These are phyloP conservation scores for Drosophila melanica DNA, from an alignment of 1,140 invertebrate species.

Conservation along the genomic window DNA sequence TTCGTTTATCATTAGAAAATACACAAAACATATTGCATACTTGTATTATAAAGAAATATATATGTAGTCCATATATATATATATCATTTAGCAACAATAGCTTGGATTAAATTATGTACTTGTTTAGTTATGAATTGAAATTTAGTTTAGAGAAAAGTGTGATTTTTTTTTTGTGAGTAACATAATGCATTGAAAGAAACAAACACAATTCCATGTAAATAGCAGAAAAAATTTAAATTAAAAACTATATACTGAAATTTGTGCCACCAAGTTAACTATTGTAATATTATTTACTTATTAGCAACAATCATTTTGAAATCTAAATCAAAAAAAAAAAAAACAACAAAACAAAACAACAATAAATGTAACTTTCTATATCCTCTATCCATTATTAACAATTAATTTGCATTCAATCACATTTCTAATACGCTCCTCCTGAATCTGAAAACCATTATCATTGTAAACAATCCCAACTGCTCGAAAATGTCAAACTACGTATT, in stretches of 20 bases:
- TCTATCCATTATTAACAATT: constrained; percentile 37
- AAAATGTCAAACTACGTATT: constrained; percentile 12
- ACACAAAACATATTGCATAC: constrained; percentile 6
- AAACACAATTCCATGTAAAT: constrained; percentile 64
- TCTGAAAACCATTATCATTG: constrained; percentile 14
- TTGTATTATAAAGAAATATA: constrained; percentile 9
- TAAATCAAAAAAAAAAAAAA: constrained; percentile 5
- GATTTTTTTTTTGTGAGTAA: constrained; percentile 20
- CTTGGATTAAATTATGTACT: background rate
- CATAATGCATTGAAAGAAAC: constrained; percentile 57
- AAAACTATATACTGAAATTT: constrained; percentile 1
- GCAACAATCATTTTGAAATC: constrained; percentile 36
- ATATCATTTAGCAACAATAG: background rate
- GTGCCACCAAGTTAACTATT: constrained; percentile 4
- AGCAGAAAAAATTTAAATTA: constrained; percentile 18
- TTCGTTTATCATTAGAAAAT: background rate
- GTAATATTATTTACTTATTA: constrained; percentile 30
- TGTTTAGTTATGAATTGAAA: constrained; percentile 5
- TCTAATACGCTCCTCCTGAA: background rate
- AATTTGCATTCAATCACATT: constrained; percentile 6
- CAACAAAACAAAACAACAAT: background rate
- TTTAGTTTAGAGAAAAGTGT: constrained; percentile 4
- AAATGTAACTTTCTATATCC: constrained; percentile 40
- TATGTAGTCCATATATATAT: background rate
- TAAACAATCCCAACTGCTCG: constrained; percentile 32